phyloP scores from a whole-genome alignment of 2,797 vertebrate species.

The Bovichtus diacanthus region DNA sequence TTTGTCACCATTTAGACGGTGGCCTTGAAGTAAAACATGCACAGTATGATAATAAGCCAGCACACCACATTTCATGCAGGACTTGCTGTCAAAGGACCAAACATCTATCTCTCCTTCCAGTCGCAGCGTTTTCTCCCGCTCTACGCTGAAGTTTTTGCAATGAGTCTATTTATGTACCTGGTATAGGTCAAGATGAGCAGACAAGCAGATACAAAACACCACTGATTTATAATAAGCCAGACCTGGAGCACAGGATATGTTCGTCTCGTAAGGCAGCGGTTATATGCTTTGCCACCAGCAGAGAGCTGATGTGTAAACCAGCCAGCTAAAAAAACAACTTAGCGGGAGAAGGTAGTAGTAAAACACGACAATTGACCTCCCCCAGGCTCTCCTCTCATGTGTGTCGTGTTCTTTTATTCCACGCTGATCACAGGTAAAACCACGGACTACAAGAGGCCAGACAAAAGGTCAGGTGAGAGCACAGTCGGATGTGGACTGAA shows the following conservation, averaged over 20 bases:
- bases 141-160: conserved; percentile 6
- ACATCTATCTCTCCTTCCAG: conserved; percentile 59
- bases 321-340: conserved; percentile 48
- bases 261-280: conserved; percentile 58
- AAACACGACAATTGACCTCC: conserved; percentile 50
- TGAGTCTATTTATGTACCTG: conserved; percentile 51
- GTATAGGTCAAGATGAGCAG: conserved; percentile 55
- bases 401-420: conserved; percentile 1
- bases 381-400: background rate
- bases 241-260: conserved; percentile 12
- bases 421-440: conserved; percentile 5
- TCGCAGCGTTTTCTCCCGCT: conserved; percentile 13
- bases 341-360: conserved; percentile 13
- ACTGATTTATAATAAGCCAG: conserved; percentile 51
- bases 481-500: background rate
- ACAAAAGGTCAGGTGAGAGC: conserved; percentile 40
- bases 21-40: conserved; percentile 74
- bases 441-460: conserved; percentile 12
- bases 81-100: conserved; percentile 70
- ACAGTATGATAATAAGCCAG: conserved; percentile 71
- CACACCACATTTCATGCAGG: conserved; percentile 72
- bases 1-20: conserved; percentile 55
- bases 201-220: conserved; percentile 51
- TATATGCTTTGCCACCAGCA: background rate
- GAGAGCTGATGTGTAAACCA: conserved; percentile 38